Evolutionary conservation across 64 coral and sea anemone species (phyloP).

Genomic region (Porites australiensis): DNA sequence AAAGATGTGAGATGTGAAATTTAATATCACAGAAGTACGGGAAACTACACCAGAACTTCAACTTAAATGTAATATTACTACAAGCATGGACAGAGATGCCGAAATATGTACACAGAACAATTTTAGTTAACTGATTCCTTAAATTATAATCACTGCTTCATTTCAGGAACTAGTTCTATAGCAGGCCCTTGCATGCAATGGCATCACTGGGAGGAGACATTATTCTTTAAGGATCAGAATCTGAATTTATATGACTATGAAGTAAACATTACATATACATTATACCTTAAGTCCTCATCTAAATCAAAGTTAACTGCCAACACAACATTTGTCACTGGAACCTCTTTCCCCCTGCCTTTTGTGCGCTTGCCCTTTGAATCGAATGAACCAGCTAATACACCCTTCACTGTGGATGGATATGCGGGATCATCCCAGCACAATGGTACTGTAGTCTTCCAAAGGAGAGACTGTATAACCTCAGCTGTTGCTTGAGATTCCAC

Average conservation of each 20-base stretch:
- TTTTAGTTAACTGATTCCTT: too few species aligned
- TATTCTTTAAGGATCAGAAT: too few species aligned
- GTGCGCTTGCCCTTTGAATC: slow-evolving; percentile 53
- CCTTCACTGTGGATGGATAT: slow-evolving; percentile 36
- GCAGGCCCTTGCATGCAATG: too few species aligned
- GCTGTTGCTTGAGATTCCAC: slow-evolving; percentile 38
- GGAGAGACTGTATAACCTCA: slow-evolving; percentile 43
- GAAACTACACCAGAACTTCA: too few species aligned
- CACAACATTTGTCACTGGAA: slow-evolving; percentile 45
- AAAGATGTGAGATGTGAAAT: too few species aligned
- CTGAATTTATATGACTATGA: background rate
- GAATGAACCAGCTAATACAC: slow-evolving; percentile 11
- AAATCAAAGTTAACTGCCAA: slow-evolving; percentile 43
- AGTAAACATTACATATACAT: background rate
- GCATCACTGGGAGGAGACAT: too few species aligned
- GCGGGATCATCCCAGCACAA: slow-evolving; percentile 54
- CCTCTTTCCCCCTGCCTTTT: slow-evolving; percentile 50
- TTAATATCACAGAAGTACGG: too few species aligned
- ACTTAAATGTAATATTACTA: too few species aligned
- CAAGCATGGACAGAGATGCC: too few species aligned
- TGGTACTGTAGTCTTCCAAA: slow-evolving; percentile 26
- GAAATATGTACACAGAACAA: too few species aligned
- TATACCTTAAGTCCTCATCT: slow-evolving; percentile 37
- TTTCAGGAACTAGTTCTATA: too few species aligned
- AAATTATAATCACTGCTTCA: too few species aligned